A percentile compares a stretch with the other conserved stretches of the same genome.
phyloP scores from a whole-genome alignment of 2,113 vertebrate species.

The Perca flavescens region DNA sequence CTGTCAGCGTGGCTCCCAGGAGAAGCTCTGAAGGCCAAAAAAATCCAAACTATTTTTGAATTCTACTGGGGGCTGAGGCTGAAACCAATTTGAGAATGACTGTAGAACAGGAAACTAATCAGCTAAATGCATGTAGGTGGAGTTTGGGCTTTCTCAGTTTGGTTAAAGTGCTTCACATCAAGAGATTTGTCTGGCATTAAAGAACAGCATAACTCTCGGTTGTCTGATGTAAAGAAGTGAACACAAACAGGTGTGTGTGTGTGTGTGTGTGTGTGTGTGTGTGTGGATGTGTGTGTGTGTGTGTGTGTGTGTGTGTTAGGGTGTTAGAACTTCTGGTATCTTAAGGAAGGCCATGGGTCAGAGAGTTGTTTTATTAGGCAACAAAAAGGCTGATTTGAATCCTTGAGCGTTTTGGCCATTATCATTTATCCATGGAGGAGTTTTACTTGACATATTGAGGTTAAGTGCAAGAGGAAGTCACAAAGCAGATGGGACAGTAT shows the following conservation, averaged over 20 bases:
- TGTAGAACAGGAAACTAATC: constrained; percentile 68
- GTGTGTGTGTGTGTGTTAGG: background rate
- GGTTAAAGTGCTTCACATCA: constrained; percentile 28
- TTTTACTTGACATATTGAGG: background rate
- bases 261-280: background rate
- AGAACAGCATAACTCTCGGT: background rate
- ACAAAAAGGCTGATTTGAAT: background rate
- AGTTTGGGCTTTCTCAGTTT: constrained; percentile 33
- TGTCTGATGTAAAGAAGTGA: background rate
- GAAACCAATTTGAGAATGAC: constrained; percentile 61
- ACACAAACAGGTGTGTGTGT: background rate
- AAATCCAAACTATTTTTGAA: constrained; percentile 54
- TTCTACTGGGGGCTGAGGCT: constrained; percentile 33
- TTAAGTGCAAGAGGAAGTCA: background rate
- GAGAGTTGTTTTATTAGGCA: background rate
- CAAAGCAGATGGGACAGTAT: no score
- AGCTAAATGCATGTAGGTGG: constrained; percentile 49
- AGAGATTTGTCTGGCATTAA: constrained; percentile 9
- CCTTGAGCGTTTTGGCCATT: background rate
- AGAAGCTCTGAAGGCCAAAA: constrained; percentile 53
- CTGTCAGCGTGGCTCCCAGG: constrained; percentile 46
- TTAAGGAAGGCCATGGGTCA: background rate
- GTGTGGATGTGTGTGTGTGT: background rate
- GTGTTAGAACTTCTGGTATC: background rate
- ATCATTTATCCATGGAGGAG: background rate